Evolutionary conservation across 2,113 vertebrate genomes (phyloP), one percentile per base, ranked within the genome.

Genomic region (Sorex araneus): DNA sequence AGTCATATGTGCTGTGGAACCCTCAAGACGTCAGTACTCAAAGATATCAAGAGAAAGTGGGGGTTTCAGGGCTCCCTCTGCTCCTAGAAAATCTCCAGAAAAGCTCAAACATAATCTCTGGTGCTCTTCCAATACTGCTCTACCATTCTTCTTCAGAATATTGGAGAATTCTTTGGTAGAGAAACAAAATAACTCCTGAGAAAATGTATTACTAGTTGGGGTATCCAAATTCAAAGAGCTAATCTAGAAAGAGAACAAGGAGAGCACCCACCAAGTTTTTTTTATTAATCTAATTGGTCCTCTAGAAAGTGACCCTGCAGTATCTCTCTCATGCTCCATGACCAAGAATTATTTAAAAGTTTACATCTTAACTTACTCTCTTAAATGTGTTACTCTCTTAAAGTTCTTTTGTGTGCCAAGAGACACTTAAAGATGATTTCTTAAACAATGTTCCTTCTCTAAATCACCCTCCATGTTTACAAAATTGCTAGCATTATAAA

Each of bases 381-480:
- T 43, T 27, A 94, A 88, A 76, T 81, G 3, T 45, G 36, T 54
- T 23, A 27, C 27, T 64, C 63, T 64, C 54, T 54, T 70, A 10
- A 43, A 71, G 30, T 60, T 40, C 66, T 80, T 45, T 43, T 19
- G 54, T 21, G 10, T 45, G 86, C 83, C 40, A 81, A 27, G 79
- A 75, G 81, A 50, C 70, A 43, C 77, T 28, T 76, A 63, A 92
- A 92, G 86, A 64, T 28, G 71, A 18, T 78, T 88, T 88, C 54
- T 90, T 82, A 70, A 84, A 57, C 27, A 77, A 74, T 73, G 57
- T 94, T 83, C 47, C 57, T 89, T 95, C 34, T 94, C 81, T 87
- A 92, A 88, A 25, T 74, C n/a, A 90, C 5, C 71, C 21, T 73
- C 36, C 74, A 43, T n/a, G 25, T 87, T 74, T 84, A 27, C 78